Conservation (phyloP, 2,113 vertebrate species). For the Sterrhoptilus dennistouni region DNA sequence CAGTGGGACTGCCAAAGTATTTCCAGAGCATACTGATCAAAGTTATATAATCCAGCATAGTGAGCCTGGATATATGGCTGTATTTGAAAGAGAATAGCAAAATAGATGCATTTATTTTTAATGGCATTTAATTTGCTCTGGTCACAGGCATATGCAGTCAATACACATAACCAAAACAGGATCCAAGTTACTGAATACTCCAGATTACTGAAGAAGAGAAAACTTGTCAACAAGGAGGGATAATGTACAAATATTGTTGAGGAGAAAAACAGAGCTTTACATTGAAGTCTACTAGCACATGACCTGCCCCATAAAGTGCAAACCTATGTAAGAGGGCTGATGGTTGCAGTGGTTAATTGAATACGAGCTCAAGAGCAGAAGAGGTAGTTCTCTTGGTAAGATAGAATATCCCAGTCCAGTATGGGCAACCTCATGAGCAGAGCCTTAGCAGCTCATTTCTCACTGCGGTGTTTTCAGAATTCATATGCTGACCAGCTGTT, state of each 20-base stretch:
- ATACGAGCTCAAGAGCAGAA: not conserved
- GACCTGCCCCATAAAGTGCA: not conserved
- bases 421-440: not conserved
- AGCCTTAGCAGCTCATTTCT: not conserved
- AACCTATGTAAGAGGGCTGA: not conserved
- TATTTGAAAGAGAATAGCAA: not conserved
- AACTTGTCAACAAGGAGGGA: not conserved
- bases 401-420: not conserved
- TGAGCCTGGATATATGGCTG: not conserved
- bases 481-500: not conserved
- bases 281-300: not conserved
- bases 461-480: not conserved
- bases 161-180: not conserved
- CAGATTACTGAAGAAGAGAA: not conserved
- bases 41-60: not conserved
- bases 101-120: not conserved
- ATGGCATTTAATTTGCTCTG: not conserved
- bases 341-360: not conserved
- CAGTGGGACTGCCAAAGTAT: not conserved
- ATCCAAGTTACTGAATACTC: not conserved
- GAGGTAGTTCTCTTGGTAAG: not conserved
- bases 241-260: not conserved
- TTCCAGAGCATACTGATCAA: not conserved
- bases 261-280: not conserved
- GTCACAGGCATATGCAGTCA: not conserved